Evolutionary conservation across 2,797 vertebrate genomes (phyloP), one percentile per base, ranked within the genome.

Genomic region (Carcharodon carcharias): DNA sequence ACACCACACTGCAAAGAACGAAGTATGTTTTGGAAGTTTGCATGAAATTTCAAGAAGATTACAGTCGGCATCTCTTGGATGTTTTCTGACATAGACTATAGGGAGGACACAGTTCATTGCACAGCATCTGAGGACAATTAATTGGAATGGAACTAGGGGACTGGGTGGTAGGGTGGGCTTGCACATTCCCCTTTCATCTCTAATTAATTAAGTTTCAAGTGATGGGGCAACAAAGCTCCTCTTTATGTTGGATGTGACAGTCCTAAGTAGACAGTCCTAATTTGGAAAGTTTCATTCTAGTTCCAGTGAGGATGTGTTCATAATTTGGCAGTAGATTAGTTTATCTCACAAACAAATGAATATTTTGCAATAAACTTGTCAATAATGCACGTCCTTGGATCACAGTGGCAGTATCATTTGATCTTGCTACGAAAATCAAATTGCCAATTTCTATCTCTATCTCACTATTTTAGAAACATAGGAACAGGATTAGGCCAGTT

Each of bases 11-110:
- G 45, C 94, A 73, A 95, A 71, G 28, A 73, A 95, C 94, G 8
- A 95, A 95, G 94, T 95, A 95, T 54, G 94, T 95, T 95, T 95
- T 95, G 16, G 50, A 73, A 5, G 31, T 95, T 58, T 95, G 93
- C 87, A 31, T 50, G 87, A 56, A 69, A 50, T 71, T 95, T 95
- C 65, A 95, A 69, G 40, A 40, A 94, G 94, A 65, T 94, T 21
- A 95, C 7, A 50, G 23, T 95, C 50, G 8, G 50, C 26, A 56
- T 71, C 45, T 56, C 26, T 71, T 45, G 67, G 28, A 95, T 65
- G 45, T 95, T 21, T 71, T 35, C 28, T 95, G 67, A 73, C 26
- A 31, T 18, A 35, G 23, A 69, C 4, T 95, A 8, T 16, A 73
- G 45, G 93, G 50, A 31, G 65, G 45, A 54, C 45, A 95, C 0